Evolutionary conservation across 2,888 invertebrate species (phyloP).

Genomic region (Trilocha varians): DNA sequence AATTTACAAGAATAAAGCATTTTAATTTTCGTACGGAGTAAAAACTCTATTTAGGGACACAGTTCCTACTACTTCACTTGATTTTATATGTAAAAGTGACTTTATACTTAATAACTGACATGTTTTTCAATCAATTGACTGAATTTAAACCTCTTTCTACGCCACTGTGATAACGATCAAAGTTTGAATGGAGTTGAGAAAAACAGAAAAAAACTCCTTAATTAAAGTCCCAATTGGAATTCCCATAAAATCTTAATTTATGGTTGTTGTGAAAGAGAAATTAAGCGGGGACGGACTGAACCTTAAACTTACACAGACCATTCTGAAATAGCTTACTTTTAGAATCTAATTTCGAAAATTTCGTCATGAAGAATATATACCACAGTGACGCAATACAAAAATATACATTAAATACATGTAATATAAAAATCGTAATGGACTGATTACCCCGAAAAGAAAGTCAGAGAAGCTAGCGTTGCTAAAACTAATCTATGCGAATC

Average conservation of each 20-base stretch:
- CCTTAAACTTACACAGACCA: too few relatives aligned
- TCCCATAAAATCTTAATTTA: too few relatives aligned
- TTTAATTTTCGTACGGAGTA: conserved; percentile 57
- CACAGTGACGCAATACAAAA: conserved; percentile 20
- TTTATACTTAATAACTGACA: conserved; percentile 59
- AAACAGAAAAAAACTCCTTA: too few relatives aligned
- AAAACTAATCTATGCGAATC: conserved; percentile 73
- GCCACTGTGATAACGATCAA: background rate
- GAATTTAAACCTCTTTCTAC: conserved; percentile 23
- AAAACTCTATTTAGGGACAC: conserved; percentile 59
- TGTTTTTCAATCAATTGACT: conserved; percentile 67
- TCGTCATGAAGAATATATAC: too few relatives aligned
- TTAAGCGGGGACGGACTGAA: too few relatives aligned
- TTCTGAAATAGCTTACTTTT: too few relatives aligned
- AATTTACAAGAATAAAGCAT: conserved; percentile 74
- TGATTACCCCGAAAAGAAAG: conserved; percentile 47
- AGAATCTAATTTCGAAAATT: too few relatives aligned
- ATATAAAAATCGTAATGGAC: background rate
- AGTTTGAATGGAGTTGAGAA: background rate
- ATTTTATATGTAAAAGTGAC: conserved; percentile 34
- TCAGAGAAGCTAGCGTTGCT: conserved; percentile 72
- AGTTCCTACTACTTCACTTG: conserved; percentile 44
- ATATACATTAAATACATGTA: conserved; percentile 11
- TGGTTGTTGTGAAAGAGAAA: too few relatives aligned
- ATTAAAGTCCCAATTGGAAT: too few relatives aligned